These are phyloP conservation scores for Antheraea assamensis DNA, from an alignment of 2,888 invertebrate genomes.

Conservation along the genomic window DNA sequence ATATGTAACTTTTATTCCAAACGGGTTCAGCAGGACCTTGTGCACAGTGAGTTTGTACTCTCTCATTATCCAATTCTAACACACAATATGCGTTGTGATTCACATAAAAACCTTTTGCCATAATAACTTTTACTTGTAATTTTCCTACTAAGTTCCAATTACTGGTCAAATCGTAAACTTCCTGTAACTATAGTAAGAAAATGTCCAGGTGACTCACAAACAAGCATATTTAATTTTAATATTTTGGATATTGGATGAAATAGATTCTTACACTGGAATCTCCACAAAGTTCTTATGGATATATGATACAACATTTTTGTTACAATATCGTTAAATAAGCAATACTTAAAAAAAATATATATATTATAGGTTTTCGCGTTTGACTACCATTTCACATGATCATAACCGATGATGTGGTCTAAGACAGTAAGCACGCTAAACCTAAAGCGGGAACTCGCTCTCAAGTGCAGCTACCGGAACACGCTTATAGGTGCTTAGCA, in stretches of 20 bases:
- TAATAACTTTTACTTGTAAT: slow-evolving; percentile 60
- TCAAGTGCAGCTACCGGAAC: too few species aligned
- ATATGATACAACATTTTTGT: too few species aligned
- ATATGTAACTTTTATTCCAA: slow-evolving; percentile 68
- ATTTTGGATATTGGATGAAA: not conserved
- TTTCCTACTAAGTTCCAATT: slow-evolving; percentile 61
- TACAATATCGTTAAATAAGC: too few species aligned
- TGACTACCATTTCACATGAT: too few species aligned
- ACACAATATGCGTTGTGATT: slow-evolving; percentile 64
- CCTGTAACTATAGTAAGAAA: slow-evolving; percentile 40
- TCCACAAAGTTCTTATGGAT: too few species aligned
- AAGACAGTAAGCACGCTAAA: too few species aligned
- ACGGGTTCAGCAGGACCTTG: slow-evolving; percentile 48
- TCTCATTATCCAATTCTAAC: slow-evolving; percentile 68
- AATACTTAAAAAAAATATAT: too few species aligned
- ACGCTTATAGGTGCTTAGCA: too few species aligned
- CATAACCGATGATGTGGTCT: too few species aligned
- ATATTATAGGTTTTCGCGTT: too few species aligned
- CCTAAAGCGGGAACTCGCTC: too few species aligned
- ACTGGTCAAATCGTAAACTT: slow-evolving; percentile 37
- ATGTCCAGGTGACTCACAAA: not conserved
- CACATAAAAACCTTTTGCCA: slow-evolving; percentile 59
- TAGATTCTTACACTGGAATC: too few species aligned
- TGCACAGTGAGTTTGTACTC: slow-evolving; percentile 59
- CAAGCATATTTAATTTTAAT: not conserved